Evolutionary conservation across 2,113 vertebrate genomes (phyloP).

Genomic region (Pachycephala philippinensis): DNA sequence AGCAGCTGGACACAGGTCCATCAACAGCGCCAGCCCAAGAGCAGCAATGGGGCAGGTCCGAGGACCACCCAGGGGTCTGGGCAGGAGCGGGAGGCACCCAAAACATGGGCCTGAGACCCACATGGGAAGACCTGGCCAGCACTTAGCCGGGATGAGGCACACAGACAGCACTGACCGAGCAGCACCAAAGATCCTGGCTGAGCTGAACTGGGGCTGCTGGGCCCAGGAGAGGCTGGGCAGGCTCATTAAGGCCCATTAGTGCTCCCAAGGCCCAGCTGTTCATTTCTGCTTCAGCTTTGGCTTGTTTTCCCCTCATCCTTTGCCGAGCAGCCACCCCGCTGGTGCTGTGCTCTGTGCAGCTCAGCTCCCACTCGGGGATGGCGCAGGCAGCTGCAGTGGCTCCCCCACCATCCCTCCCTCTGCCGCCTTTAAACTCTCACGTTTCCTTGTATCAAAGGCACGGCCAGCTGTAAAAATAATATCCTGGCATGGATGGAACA

Average conservation of each 20-base stretch:
- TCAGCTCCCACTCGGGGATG: rapidly evolving
- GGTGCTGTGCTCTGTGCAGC: background rate
- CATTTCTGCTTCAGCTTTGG: background rate
- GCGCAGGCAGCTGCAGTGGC: background rate
- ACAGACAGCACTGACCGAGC: rapidly evolving
- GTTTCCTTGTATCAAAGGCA: slow-evolving; percentile 11
- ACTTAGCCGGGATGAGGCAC: rapidly evolving
- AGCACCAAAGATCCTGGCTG: background rate
- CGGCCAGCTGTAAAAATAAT: slow-evolving; percentile 59
- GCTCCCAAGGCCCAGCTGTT: background rate
- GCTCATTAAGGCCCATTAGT: background rate
- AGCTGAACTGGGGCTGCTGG: background rate
- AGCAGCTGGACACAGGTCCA: background rate
- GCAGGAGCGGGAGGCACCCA: background rate
- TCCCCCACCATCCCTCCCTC: background rate
- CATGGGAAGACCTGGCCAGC: too few species aligned
- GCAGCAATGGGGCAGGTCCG: background rate
- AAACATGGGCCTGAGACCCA: rapidly evolving
- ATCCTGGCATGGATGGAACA: background rate
- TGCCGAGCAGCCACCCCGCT: rapidly evolving
- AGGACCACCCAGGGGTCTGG: background rate
- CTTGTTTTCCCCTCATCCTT: background rate
- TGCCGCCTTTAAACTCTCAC: background rate
- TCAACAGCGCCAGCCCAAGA: background rate
- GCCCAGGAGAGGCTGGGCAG: background rate